A percentile compares a stretch with the other conserved stretches of the same genome.
Conservation (phyloP, 2,113 vertebrate species). For the Neodontobutis hainanensis region DNA sequence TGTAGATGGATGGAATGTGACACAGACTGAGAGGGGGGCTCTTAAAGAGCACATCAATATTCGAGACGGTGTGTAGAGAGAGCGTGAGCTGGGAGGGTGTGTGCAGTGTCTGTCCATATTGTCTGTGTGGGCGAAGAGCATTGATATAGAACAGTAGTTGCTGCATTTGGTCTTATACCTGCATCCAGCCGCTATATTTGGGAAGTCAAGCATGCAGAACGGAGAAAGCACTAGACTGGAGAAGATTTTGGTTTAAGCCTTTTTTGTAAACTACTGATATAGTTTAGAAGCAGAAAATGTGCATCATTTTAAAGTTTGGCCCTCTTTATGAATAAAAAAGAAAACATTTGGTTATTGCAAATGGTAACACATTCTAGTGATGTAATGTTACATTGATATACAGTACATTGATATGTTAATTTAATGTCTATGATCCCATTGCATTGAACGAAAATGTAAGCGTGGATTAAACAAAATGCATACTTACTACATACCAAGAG, state of each 20-base stretch:
- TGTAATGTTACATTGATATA: too few relatives aligned
- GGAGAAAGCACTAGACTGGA: conserved; percentile 2
- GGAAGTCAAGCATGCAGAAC: conserved; percentile 4
- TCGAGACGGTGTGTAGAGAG: conserved; percentile 62
- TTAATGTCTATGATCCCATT: too few relatives aligned
- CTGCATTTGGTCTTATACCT: not conserved
- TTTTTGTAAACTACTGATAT: not conserved
- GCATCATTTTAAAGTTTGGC: not conserved
- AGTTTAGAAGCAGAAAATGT: conserved; percentile 21
- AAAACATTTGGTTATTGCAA: too few relatives aligned
- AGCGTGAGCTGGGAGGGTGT: conserved; percentile 37
- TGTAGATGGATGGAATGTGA: conserved; percentile 73
- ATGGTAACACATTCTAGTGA: too few relatives aligned
- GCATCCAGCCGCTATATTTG: not conserved
- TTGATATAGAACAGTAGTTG: not conserved
- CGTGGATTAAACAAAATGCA: too few relatives aligned
- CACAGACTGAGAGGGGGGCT: conserved; percentile 73
- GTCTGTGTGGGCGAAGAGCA: not conserved
- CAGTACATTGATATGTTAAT: too few relatives aligned
- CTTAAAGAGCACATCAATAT: conserved; percentile 79
- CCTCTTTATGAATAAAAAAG: too few relatives aligned
- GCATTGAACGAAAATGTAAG: too few relatives aligned
- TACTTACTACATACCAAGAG: too few relatives aligned
- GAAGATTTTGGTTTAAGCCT: not conserved
- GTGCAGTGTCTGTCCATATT: conserved; percentile 33